Base-by-base conservation (phyloP, 2,797 vertebrate genomes). In the Manis crassicaudata region DNA sequence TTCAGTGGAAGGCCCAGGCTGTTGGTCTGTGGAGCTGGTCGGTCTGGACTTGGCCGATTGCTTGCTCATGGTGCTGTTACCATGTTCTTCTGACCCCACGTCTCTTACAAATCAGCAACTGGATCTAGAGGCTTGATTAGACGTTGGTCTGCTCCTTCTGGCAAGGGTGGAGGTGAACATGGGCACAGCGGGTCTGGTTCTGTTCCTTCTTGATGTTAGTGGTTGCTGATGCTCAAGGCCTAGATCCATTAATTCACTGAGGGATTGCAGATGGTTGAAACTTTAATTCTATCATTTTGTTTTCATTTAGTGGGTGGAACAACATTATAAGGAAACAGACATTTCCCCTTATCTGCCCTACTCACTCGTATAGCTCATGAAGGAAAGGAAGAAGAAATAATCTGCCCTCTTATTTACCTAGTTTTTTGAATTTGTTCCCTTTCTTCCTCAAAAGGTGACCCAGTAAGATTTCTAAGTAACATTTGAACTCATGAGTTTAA, bases 21-120 rank as follows among this genome's bases (percentile, higher is more conserved):
- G 5, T 27, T 11, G 21, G 2, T 7, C 7, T 6, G 21, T 35
- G 46, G 65, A n/a, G 40, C 8, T 58, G 37, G 40, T 37, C 5
- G 6, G 29, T 14, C 50, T 52, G 86, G 40, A 18, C 37, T 37
- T 25, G 14, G 54, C 27, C n/a, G 70, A 23, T 4, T 17, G 25
- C 40, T 4, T 0, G 0, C 60, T 13, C 11, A 8, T 0, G 7
- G 60, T 21, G 14, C 72, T 6, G 1, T 8, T 58, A 1, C 11
- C 10, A 10, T 8, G 17, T 37, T 27, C 43, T 40, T 75, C 25
- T 37, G 27, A 29, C 20, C 2, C 6, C 0, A 5, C 18, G n/a
- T 35, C 29, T 56, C 67, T 52, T 10, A 27, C 9, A 1, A 21
- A 29, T 7, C 23, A 60, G 18, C 40, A 27, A 40, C 79, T 0